These are phyloP conservation scores for Labeo catla DNA, from an alignment of 2,113 vertebrate species.

Conservation along the genomic window DNA sequence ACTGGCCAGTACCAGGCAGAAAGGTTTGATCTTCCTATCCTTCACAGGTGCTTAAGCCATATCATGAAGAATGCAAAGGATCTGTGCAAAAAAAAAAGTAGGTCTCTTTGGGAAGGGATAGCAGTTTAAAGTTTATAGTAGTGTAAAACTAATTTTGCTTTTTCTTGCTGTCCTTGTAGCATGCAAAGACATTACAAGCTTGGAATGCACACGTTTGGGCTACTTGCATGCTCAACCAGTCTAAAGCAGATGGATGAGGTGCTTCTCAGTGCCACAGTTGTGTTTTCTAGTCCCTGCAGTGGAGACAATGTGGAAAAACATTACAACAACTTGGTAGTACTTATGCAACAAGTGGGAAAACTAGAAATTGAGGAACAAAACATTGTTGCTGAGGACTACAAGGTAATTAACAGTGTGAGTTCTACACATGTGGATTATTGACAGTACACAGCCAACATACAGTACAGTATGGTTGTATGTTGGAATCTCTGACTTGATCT, in stretches of 20 bases:
- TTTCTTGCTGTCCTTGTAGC: background rate
- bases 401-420: background rate
- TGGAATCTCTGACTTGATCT: background rate
- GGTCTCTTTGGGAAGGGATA: background rate
- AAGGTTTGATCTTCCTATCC: background rate
- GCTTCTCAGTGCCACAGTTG: background rate
- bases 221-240: background rate
- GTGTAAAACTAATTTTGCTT: background rate
- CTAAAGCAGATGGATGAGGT: background rate
- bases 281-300: slow-evolving; percentile 1
- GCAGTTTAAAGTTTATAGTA: background rate
- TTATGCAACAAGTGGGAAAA: background rate
- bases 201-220: background rate
- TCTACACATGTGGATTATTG: no score
- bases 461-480: no score
- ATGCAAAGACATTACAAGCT: slow-evolving; percentile 2
- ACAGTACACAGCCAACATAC: no score
- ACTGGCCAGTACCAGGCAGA: slow-evolving; percentile 28
- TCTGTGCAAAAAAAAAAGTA: background rate
- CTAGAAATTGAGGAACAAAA: background rate
- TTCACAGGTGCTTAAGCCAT: slow-evolving; percentile 22
- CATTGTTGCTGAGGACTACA: background rate
- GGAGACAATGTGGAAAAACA: background rate
- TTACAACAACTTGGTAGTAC: background rate
- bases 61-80: slow-evolving; percentile 46